Conservation (phyloP, 2,113 vertebrate species). For the Cricetomys ansorgei region DNA sequence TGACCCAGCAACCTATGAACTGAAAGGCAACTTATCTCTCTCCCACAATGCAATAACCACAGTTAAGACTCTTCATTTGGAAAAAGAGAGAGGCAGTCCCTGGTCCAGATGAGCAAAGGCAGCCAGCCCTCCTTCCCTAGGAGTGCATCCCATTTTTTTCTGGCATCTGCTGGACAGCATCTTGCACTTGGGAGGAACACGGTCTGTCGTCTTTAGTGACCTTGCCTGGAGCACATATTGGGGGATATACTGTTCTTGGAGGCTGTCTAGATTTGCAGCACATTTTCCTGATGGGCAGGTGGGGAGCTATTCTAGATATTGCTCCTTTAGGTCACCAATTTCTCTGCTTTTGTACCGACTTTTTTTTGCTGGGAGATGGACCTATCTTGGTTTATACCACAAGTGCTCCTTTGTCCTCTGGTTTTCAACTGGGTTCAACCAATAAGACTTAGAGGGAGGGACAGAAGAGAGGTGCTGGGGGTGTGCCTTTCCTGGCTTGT, state of each 20-base stretch:
- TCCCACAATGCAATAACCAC: neutral
- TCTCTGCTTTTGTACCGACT: neutral
- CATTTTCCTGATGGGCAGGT: neutral
- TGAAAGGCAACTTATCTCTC: neutral
- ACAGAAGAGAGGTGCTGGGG: neutral
- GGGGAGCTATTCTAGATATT: neutral
- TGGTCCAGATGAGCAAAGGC: neutral
- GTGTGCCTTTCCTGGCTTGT: neutral
- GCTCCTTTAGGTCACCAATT: neutral
- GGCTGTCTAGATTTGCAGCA: neutral
- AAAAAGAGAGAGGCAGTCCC: neutral
- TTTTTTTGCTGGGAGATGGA: neutral
- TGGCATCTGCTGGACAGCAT: neutral
- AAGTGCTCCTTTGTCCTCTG: neutral
- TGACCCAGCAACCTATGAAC: conserved; percentile 5
- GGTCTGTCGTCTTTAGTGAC: no score
- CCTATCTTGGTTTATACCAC: neutral
- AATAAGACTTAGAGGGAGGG: neutral
- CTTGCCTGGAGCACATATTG: neutral
- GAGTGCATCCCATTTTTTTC: neutral
- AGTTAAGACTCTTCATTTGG: neutral
- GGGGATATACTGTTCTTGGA: neutral
- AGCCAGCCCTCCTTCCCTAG: neutral
- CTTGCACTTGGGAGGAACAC: neutral
- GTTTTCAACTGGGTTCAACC: neutral